A percentile compares a stretch with the other conserved stretches of the same genome.
Conservation (phyloP, 2,113 vertebrate genomes). For the Pyxicephalus adspersus region DNA sequence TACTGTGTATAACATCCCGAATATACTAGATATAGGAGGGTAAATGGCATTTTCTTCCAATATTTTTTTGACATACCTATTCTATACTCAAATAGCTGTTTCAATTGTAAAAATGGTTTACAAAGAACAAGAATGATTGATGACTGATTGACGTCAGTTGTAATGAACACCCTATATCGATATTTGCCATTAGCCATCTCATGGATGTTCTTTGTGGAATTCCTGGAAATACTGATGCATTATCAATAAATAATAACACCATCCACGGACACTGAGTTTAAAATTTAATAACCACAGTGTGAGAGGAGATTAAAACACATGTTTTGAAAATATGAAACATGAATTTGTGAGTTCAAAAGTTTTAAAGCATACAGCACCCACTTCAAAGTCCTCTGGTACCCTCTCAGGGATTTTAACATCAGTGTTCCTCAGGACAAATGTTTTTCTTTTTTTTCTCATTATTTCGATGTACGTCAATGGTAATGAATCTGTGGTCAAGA, state of each 20-base stretch:
- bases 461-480: slow-evolving; percentile 3
- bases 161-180: too few species aligned
- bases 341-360: slow-evolving; percentile 2
- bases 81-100: too few species aligned
- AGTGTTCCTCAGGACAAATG: neutral
- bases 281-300: slow-evolving; percentile 31
- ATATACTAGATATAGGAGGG: too few species aligned
- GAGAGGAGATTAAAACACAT: slow-evolving; percentile 11
- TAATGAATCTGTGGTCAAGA: neutral
- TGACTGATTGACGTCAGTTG: too few species aligned
- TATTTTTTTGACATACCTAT: too few species aligned
- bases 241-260: slow-evolving; percentile 32
- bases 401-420: slow-evolving; percentile 25
- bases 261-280: slow-evolving; percentile 3
- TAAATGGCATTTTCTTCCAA: too few species aligned
- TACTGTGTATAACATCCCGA: too few species aligned
- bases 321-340: slow-evolving; percentile 24
- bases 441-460: neutral
- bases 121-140: too few species aligned
- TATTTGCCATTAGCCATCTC: too few species aligned
- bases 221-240: neutral
- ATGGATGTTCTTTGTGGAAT: too few species aligned
- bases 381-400: neutral
- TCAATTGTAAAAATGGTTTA: too few species aligned
- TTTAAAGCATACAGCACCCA: slow-evolving; percentile 1